phyloP scores from a whole-genome alignment of 2,113 vertebrate genomes.

The Cinclus cinclus region DNA sequence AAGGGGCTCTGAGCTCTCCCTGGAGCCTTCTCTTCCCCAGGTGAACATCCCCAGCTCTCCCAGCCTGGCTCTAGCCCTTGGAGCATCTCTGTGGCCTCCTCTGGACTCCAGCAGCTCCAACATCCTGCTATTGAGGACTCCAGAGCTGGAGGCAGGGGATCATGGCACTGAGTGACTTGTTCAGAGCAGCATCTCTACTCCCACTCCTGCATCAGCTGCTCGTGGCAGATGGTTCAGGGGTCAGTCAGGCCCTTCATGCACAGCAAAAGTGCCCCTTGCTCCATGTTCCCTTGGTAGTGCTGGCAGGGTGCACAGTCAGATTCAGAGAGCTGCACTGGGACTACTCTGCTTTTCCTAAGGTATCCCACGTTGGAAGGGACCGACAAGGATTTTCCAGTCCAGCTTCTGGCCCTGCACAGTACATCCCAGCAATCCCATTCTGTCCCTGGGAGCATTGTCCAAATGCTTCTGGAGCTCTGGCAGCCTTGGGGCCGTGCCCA shows the following conservation, averaged over 20 bases:
- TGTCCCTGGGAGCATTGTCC: not conserved
- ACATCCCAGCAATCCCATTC: not conserved
- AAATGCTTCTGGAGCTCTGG: not conserved
- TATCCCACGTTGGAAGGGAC: not conserved
- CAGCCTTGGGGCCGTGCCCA: fast-evolving
- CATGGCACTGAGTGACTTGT: not conserved
- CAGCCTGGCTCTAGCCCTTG: not conserved
- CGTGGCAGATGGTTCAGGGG: not conserved
- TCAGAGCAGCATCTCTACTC: not conserved
- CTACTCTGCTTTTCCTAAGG: not conserved
- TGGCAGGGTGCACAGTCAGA: not conserved
- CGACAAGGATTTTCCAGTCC: not conserved
- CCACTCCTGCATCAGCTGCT: not conserved
- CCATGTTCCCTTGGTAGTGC: fast-evolving
- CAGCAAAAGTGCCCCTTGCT: fast-evolving
- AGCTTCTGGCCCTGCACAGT: not conserved
- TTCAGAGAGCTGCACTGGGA: not conserved
- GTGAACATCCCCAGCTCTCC: not conserved
- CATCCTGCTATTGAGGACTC: not conserved
- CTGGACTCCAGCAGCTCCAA: not conserved
- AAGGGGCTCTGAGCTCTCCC: not conserved
- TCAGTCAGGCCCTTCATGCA: not conserved
- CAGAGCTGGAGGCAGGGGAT: not conserved
- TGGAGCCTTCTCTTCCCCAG: not conserved
- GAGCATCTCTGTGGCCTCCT: not conserved